Base-by-base conservation (phyloP, 2,113 vertebrate genomes). In the Rattus norvegicus region DNA sequence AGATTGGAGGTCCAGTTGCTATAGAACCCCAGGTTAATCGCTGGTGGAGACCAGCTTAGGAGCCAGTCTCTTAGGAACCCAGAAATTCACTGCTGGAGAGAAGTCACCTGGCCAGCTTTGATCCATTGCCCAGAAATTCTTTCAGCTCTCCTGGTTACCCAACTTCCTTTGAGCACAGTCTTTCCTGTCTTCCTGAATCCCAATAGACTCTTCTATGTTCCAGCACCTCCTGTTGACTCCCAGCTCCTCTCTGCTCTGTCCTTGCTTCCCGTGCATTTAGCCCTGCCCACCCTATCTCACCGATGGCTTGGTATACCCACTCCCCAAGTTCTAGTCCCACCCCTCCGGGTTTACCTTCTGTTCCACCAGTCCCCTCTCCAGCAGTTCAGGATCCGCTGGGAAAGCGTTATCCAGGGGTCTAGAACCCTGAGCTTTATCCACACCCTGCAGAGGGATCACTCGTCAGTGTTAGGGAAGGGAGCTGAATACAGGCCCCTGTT, bases 101-200 rank as follows among this genome's bases (percentile, higher is more conserved):
- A 89, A 93, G 80, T 97, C 70, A 72, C 92, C 47, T 0, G 22
- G 95, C 90, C 54, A 47, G 70, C 36, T 86, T 67, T 86, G 86
- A 95, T 47, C 86, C n/a, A 49, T 52, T 70, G 84, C 56, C 91
- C 61, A 39, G 80, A 63, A 90, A 69, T 33, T 73, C 43, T 63
- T 87, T 87, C 73, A 90, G 69, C 61, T 89, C 72, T n/a, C 80
- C 10, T 39, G 22, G 76, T 43, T 88, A 92, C 76, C 77, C 94
- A 59, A 94, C 49, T 91, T 59, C 77, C 92, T 91, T 95, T 92
- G 97, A 97, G 91, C 93, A 95, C 94, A 97, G 95, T 97, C 95
- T 92, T 97, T 96, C 89, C 97, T 39, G 14, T 79, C 81, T 95
- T 96, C 94, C 91, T 79, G 84, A 93, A 95, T 95, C 85, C 92